phyloP scores from a whole-genome alignment of 2,113 vertebrate species.

The Mustelus asterias region DNA sequence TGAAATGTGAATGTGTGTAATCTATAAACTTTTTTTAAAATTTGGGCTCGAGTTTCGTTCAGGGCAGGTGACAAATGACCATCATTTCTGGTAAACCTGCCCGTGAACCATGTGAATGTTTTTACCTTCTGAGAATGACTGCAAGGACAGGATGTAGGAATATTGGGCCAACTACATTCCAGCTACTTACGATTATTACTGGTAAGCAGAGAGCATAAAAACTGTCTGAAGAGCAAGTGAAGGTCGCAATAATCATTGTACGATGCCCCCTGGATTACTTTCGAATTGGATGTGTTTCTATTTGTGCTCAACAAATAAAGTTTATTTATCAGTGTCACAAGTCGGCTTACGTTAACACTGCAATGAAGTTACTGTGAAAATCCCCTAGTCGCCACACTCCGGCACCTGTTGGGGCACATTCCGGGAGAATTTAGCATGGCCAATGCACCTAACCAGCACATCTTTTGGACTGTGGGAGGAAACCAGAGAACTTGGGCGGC shows the following conservation, averaged over 20 bases:
- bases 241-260: neutral
- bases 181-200: neutral
- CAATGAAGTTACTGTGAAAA: no score
- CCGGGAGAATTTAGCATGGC: no score
- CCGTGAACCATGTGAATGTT: neutral
- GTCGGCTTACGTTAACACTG: no score
- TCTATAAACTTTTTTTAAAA: neutral
- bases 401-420: no score
- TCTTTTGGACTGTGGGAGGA: no score
- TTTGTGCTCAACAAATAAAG: neutral
- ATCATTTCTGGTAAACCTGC: neutral
- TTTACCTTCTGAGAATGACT: neutral
- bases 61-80: neutral
- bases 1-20: neutral
- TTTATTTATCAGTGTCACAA: no score
- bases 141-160: neutral
- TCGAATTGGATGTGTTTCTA: neutral
- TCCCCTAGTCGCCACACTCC: no score
- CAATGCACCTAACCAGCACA: no score
- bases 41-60: neutral
- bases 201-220: neutral
- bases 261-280: no score
- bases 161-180: neutral
- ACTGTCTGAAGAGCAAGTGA: neutral
- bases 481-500: no score